Evolutionary conservation across 2,113 vertebrate species (phyloP).

Genomic region (Psophia crepitans): DNA sequence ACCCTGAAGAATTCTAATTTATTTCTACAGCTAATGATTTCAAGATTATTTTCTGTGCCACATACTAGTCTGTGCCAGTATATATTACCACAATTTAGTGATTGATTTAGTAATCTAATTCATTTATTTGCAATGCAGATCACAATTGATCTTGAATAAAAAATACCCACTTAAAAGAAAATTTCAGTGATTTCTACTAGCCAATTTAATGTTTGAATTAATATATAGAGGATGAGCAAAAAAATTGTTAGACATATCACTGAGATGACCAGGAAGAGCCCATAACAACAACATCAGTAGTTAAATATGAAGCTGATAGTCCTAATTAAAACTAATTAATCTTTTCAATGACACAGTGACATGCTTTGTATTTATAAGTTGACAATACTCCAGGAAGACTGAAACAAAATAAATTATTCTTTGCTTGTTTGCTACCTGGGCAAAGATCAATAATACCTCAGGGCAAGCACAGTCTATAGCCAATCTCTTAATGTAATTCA

Average conservation of each 20-base stretch:
- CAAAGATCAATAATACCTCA: background rate
- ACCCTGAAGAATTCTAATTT: background rate
- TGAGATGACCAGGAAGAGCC: background rate
- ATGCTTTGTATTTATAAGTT: background rate
- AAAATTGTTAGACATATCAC: background rate
- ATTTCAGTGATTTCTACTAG: background rate
- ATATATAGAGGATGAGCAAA: background rate
- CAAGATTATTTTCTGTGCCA: background rate
- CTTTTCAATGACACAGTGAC: background rate
- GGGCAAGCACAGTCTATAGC: background rate
- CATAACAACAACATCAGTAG: background rate
- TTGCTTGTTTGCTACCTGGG: background rate
- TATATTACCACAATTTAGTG: background rate
- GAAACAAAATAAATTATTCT: constrained; percentile 1
- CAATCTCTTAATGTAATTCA: background rate
- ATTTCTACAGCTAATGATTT: background rate
- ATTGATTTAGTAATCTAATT: background rate
- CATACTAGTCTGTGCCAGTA: background rate
- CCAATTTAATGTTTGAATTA: background rate
- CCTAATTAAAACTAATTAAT: constrained; percentile 2
- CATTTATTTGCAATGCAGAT: background rate
- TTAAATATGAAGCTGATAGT: background rate
- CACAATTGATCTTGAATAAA: background rate
- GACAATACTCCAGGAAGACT: background rate
- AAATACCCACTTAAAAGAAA: background rate